Evolutionary conservation across 2,797 vertebrate species (phyloP).

Genomic region (Rallus crepitans): DNA sequence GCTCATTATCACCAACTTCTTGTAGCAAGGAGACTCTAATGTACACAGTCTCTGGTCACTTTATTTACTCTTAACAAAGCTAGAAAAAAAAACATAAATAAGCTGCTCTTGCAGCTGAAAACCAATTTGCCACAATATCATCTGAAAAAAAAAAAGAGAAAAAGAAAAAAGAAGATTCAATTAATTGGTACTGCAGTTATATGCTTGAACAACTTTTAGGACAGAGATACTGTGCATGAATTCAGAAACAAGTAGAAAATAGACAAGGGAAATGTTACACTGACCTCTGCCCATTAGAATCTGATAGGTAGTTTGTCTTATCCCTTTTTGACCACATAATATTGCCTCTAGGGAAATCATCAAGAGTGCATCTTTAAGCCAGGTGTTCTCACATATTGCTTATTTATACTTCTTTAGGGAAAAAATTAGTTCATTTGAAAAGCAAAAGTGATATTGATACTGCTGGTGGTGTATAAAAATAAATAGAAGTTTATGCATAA

Average conservation of each 20-base stretch:
- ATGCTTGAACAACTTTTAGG: background rate
- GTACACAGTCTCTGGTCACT: background rate
- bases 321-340: background rate
- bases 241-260: constrained; percentile 36
- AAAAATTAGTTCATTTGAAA: background rate
- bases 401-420: background rate
- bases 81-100: background rate
- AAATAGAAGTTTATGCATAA: background rate
- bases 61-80: background rate
- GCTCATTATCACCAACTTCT: constrained; percentile 31
- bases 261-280: background rate
- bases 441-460: background rate
- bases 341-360: background rate
- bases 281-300: constrained; percentile 1
- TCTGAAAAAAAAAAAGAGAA: background rate
- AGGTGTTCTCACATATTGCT: background rate
- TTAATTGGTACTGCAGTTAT: background rate
- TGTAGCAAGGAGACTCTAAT: background rate
- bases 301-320: background rate
- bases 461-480: background rate
- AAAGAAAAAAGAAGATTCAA: background rate
- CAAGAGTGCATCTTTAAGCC: background rate
- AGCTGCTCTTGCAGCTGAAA: background rate
- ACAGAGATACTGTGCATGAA: background rate
- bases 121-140: constrained; percentile 3